Base-by-base conservation (phyloP, 2,888 invertebrate species). In the Lasioglossum villosulum region DNA sequence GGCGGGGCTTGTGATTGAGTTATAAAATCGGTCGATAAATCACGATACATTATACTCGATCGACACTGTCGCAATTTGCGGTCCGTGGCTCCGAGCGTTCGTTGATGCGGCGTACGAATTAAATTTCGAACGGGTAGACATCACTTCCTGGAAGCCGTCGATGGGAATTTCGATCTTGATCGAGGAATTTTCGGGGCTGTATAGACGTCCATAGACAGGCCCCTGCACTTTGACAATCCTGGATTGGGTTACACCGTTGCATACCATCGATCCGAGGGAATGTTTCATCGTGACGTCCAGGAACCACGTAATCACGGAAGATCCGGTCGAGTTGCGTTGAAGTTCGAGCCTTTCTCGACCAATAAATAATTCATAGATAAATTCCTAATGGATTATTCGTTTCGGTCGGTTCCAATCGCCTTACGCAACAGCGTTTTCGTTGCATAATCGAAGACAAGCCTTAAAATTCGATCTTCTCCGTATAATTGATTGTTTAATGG, bases 161-260 rank as follows among this genome's bases (percentile, higher is more conserved):
- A 78, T 75, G 88, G 75, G 48, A 88, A 75, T 73, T 80, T 86
- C 84, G 80, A 80, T 80, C 84, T 72, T 27, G 82, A 73, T 39
- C n/a, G 16, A 76, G 84, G 90, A 88, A 90, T 88, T 88, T 68
- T 86, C 83, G 79, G 86, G 87, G 80, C 83, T 72, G 78, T 80
- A 78, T 83, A 74, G 75, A 4, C 82, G 80, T 86, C 86, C 48
- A 76, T 72, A 82, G 81, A 52, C 75, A 68, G 56, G 75, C 74
- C 72, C 70, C 78, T 82, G 74, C 82, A 79, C 78, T 81, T 79
- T 68, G 82, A 87, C 37, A 80, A 56, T 56, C 75, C 75, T 76
- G 82, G 83, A 73, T 90, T 89, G 66, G 76, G 86, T 90, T 90
- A 90, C 90, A 87, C 83, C 82, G 86, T 81, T 86, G 90, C 90